phyloP scores from a whole-genome alignment of 2,888 invertebrate genomes.

The Sesamia inferens region DNA sequence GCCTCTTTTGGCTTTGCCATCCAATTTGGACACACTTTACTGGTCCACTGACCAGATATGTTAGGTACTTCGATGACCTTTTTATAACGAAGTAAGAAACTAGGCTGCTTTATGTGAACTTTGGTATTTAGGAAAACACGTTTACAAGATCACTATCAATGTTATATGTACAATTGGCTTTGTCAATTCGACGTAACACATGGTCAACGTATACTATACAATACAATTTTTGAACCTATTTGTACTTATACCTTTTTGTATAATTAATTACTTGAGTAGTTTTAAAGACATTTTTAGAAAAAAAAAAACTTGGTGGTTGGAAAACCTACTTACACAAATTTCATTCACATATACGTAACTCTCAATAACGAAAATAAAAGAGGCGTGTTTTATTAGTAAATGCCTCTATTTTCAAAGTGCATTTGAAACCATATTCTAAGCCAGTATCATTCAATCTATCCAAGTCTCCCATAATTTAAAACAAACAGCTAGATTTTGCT shows the following conservation, averaged over 20 bases:
- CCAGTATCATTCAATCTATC: background rate
- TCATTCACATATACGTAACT: too few relatives aligned
- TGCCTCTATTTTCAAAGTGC: background rate
- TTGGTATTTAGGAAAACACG: conserved; percentile 28
- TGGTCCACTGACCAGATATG: background rate
- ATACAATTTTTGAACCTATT: background rate
- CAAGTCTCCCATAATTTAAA: conserved; percentile 26
- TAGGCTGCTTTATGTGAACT: conserved; percentile 8
- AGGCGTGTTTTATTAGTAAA: too few relatives aligned
- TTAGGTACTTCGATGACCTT: conserved; percentile 12
- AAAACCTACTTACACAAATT: too few relatives aligned
- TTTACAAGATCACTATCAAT: conserved; percentile 22
- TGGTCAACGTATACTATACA: background rate
- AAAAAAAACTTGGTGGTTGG: too few relatives aligned
- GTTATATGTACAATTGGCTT: conserved; percentile 5
- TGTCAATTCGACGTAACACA: conserved; percentile 4
- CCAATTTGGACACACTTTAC: background rate
- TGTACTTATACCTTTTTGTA: background rate
- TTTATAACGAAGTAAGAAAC: background rate
- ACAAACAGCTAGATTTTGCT: conserved; percentile 45
- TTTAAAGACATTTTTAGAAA: background rate
- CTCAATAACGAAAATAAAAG: too few relatives aligned
- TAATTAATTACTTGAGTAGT: background rate
- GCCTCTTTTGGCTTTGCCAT: background rate
- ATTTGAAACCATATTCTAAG: background rate